Evolutionary conservation across 2,797 vertebrate genomes (phyloP), one percentile per base, ranked within the genome.

Genomic region (Poeciliopsis gracilis): DNA sequence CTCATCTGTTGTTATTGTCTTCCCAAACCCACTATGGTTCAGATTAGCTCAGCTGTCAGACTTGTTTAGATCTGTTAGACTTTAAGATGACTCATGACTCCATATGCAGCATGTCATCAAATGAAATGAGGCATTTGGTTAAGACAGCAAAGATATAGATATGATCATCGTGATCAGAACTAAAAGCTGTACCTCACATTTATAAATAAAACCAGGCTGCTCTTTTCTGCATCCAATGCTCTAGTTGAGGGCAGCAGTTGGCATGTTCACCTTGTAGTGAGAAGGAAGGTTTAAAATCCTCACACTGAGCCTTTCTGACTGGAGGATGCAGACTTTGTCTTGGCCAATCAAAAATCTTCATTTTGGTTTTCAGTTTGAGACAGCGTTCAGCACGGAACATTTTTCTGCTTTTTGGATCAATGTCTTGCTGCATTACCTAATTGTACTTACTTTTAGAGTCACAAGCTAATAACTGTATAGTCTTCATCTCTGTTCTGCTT

Each of bases 1-100:
- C 84, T 88, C 5, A 1, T 73, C 75, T 81, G 43, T 86, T 93
- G 92, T 92, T 94, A 90, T 94, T 92, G 90, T 94, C 90, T 93
- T 72, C 63, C 47, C 71, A 72, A 61, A 73, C 77, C 71, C 80
- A 73, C 77, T 59, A 82, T 92, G 91, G 83, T 93, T 92, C 57
- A 23, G 91, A 94, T 96, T 94, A 95, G 66, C 75, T 86, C 82
- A 89, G 90, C 84, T 86, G 92, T 92, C 88, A 89, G 88, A 53
- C 80, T 83, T 95, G 95, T 95, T 95, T 96, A 93, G 88, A 89
- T 94, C 84, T 75, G 59, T 73, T 30, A 72, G 91, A 90, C 92
- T 91, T 92, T 89, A 90, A 92, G 77, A 82, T 93, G 94, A 95
- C 86, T 95, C 94, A 94, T 80, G 78, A 82, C 87, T 91, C 80